phyloP scores from a whole-genome alignment of 2,888 invertebrate genomes.

The Rhamnusium bicolor region DNA sequence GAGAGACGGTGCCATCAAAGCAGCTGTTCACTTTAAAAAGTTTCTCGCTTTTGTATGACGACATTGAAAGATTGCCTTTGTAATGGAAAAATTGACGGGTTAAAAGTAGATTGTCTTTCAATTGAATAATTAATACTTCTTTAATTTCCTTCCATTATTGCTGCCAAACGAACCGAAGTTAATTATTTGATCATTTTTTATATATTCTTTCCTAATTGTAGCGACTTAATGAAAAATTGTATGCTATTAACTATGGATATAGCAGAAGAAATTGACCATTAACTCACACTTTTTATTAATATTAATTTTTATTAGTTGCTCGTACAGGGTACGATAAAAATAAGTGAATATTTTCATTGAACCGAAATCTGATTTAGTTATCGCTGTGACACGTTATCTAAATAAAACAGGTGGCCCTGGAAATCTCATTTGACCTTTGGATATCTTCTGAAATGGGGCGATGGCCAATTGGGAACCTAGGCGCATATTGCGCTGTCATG shows the following conservation, averaged over 20 bases:
- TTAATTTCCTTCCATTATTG: slow-evolving; percentile 32
- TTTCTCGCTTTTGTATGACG: slow-evolving; percentile 38
- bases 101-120: slow-evolving; percentile 40
- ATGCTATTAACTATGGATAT: background rate
- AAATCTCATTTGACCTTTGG: too few relatives aligned
- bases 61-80: slow-evolving; percentile 47
- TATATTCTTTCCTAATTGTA: background rate
- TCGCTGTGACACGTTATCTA: too few relatives aligned
- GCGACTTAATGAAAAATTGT: background rate
- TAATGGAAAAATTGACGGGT: slow-evolving; percentile 45
- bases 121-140: slow-evolving; percentile 44
- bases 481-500: too few relatives aligned
- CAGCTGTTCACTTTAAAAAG: slow-evolving; percentile 32
- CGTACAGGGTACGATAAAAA: too few relatives aligned
- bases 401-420: too few relatives aligned
- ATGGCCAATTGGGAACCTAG: too few relatives aligned
- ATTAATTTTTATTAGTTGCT: too few relatives aligned
- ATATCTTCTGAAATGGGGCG: too few relatives aligned
- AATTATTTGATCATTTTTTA: slow-evolving; percentile 26
- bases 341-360: too few relatives aligned
- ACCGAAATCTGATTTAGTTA: too few relatives aligned
- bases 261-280: too few relatives aligned
- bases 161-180: background rate
- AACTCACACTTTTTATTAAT: too few relatives aligned
- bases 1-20: slow-evolving; percentile 20